These are phyloP conservation scores for Dasysyrphus albostriatus DNA, from an alignment of 2,888 invertebrate species.

Conservation along the genomic window DNA sequence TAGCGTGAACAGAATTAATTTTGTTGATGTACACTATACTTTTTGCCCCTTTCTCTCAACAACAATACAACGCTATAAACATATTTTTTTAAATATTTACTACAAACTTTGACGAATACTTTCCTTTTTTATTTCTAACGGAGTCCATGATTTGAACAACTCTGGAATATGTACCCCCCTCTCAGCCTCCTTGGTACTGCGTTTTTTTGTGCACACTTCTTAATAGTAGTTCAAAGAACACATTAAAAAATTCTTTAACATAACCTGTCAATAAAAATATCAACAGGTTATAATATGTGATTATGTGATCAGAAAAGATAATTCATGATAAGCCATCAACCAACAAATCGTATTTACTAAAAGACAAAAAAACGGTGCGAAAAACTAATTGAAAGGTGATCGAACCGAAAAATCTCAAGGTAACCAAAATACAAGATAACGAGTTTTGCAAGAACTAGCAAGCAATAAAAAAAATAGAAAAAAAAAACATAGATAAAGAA, in stretches of 20 bases:
- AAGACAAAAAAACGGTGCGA: not conserved
- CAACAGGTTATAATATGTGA: not conserved
- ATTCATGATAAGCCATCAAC: not conserved
- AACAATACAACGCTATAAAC: too few species aligned
- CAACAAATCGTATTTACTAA: not conserved
- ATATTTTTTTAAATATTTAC: too few species aligned
- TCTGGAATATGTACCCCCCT: too few species aligned
- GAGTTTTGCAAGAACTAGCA: constrained; percentile 25
- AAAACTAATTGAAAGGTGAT: constrained; percentile 22
- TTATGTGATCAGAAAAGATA: not conserved
- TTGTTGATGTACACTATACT: too few species aligned
- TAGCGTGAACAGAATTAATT: too few species aligned
- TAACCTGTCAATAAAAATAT: not conserved
- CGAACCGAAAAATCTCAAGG: constrained; percentile 57
- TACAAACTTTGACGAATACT: too few species aligned
- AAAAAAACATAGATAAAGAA: constrained; percentile 7
- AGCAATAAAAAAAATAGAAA: constrained; percentile 18
- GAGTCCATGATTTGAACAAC: too few species aligned
- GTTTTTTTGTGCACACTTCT: not conserved
- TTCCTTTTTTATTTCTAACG: too few species aligned
- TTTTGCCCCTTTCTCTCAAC: too few species aligned
- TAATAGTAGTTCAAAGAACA: not conserved
- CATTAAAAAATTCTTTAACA: not conserved
- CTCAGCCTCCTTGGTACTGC: too few species aligned
- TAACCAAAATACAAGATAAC: constrained; percentile 17